Evolutionary conservation across 2,113 vertebrate species (phyloP).

Genomic region (Malurus melanocephalus): DNA sequence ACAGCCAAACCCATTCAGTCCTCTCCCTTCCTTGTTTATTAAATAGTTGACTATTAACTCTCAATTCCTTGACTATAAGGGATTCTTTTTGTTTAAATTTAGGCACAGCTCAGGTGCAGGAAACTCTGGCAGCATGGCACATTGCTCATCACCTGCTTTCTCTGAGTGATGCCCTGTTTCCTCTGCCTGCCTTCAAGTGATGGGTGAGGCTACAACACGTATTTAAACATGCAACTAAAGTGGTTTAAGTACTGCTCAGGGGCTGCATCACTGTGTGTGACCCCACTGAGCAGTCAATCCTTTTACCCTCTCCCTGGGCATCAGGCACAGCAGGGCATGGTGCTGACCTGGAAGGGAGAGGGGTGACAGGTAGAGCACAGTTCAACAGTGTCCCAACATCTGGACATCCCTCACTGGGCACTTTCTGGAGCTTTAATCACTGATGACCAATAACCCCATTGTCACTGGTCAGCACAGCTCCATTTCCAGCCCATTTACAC

Average conservation of each 20-base stretch:
- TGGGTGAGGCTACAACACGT: not conserved
- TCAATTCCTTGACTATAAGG: not conserved
- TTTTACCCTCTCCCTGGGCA: not conserved
- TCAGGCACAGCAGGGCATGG: not conserved
- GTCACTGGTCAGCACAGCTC: not conserved
- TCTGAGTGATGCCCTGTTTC: not conserved
- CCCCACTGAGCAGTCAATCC: rapidly evolving
- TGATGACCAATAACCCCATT: not conserved
- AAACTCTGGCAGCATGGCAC: not conserved
- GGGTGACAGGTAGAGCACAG: rapidly evolving
- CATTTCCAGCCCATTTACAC: not conserved
- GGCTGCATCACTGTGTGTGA: not conserved
- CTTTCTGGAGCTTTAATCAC: not conserved
- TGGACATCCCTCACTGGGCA: not conserved
- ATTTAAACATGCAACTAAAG: not conserved
- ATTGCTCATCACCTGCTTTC: not conserved
- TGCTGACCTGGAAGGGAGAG: not conserved
- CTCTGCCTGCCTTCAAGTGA: not conserved
- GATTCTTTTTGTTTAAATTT: not conserved
- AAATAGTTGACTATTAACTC: not conserved
- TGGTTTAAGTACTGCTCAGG: not conserved
- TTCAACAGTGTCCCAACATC: not conserved
- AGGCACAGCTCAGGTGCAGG: not conserved
- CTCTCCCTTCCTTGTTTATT: not conserved
- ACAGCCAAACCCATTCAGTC: not conserved